Conservation (phyloP, 2,888 invertebrate species). For the Lomographa bimaculata region DNA sequence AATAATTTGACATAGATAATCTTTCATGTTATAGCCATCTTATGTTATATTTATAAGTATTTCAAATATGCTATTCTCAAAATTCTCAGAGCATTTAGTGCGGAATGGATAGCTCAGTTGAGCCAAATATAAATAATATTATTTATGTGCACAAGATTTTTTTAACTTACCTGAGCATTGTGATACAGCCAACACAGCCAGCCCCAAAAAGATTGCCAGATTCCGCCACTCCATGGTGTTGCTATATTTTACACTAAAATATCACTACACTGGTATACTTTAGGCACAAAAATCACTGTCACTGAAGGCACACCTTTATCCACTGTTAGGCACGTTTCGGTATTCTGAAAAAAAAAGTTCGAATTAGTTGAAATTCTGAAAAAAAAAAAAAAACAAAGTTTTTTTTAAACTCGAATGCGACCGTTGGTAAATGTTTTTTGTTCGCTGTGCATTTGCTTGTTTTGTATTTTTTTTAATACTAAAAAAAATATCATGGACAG, state of each 20-base stretch:
- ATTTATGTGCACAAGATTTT: too few species aligned
- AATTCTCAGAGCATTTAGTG: too few species aligned
- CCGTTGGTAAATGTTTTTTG: not conserved
- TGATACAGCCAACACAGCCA: conserved; percentile 55
- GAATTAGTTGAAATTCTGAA: conserved; percentile 18
- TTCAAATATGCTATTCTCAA: too few species aligned
- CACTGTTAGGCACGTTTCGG: conserved; percentile 61
- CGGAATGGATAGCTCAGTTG: too few species aligned
- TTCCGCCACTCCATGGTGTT: conserved; percentile 64
- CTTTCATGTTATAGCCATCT: too few species aligned
- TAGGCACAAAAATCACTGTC: conserved; percentile 48
- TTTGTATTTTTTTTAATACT: not conserved
- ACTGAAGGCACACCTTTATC: conserved; percentile 65
- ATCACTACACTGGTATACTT: conserved; percentile 33
- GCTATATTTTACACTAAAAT: conserved; percentile 48
- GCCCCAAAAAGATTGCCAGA: conserved; percentile 51
- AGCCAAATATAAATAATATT: too few species aligned
- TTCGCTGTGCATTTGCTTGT: conserved; percentile 17
- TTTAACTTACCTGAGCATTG: conserved; percentile 72
- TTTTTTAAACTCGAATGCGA: conserved; percentile 11
- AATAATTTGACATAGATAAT: too few species aligned
- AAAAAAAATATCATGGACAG: conserved; percentile 2
- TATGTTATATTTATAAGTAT: too few species aligned
- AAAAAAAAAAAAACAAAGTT: not conserved
- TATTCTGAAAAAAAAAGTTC: conserved; percentile 51